Evolutionary conservation across 2,888 invertebrate genomes (phyloP), one percentile per base, ranked within the genome.

Genomic region (Macrosiphum euphorbiae): DNA sequence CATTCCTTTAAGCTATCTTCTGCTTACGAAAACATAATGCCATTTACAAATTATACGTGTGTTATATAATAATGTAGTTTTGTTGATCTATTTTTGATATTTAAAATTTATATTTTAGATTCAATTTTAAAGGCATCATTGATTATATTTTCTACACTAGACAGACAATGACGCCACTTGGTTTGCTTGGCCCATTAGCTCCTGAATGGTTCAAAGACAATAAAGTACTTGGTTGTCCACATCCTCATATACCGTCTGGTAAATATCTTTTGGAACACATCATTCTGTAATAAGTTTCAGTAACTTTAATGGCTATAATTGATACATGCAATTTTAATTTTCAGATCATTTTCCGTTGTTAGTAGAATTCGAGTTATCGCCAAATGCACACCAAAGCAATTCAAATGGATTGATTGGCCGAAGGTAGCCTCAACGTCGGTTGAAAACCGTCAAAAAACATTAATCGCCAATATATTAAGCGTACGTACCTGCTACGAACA

Each of bases 121-220:
- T 98, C 96, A 99, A 99, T 96, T 99, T 99, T 96, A 99, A 99
- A 96, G 99, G 99, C 95, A 99, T 99, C 96, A 99, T 99, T 96
- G 99, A 99, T 96, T 99, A 99, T 97, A 99, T 99, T 96, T 99
- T 99, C 97, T 99, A 98, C 96, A 98, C 99, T 95, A 98, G 98
- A 96, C 98, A 98, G 96, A 98, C 98, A 96, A 98, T 99, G 98
- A 98, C 98, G 95, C 98, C 99, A 52, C 96, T 99, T 94, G 99
- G 99, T 94, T 97, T 99, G 94, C 96, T 99, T 93, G 99, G 99
- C 2, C 99, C 99, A 2, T 96, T 99, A 94, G 99, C 99, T 95
- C 97, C 97, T 95, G 98, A 98, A 95, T 99, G 99, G 99, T 97
- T 98, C 96, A 97, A 97, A 95, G 98, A 99, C 95, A 98, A 99